Conservation (phyloP, 1,140 invertebrate species). For the Drosophila watanabei region DNA sequence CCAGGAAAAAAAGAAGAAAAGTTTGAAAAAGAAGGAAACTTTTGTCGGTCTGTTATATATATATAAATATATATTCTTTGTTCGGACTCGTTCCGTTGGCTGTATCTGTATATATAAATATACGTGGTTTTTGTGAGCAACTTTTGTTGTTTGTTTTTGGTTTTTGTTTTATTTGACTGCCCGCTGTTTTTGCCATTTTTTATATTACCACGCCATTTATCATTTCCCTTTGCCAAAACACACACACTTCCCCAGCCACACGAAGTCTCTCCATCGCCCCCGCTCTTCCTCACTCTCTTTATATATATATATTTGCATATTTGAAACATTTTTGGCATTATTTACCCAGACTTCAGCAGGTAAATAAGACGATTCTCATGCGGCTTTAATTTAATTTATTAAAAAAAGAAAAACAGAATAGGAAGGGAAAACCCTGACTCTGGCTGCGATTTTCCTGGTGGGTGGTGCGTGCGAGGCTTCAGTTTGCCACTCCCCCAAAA, state of each 20-base stretch:
- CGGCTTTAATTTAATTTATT: slow-evolving; percentile 84
- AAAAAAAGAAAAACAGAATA: slow-evolving; percentile 54
- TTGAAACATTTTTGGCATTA: slow-evolving; percentile 58
- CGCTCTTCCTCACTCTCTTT: slow-evolving; percentile 15
- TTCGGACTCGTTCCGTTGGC: slow-evolving; percentile 47
- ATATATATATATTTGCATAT: slow-evolving; percentile 55
- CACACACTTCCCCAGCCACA: slow-evolving; percentile 47
- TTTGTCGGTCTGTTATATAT: slow-evolving; percentile 46
- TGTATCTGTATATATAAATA: slow-evolving; percentile 35
- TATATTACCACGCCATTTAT: slow-evolving; percentile 85
- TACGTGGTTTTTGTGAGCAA: slow-evolving; percentile 37
- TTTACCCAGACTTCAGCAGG: slow-evolving; percentile 54
- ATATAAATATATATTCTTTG: slow-evolving; percentile 43
- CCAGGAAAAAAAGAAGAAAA: slow-evolving; percentile 48
- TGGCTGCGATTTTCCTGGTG: slow-evolving; percentile 48
- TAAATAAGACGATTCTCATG: slow-evolving; percentile 78
- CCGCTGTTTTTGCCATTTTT: slow-evolving; percentile 82
- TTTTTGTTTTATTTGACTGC: slow-evolving; percentile 67
- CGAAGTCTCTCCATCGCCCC: not conserved
- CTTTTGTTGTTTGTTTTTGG: slow-evolving; percentile 39
- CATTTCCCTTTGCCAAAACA: slow-evolving; percentile 78
- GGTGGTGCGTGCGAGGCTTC: slow-evolving; percentile 62
- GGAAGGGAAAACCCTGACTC: slow-evolving; percentile 23
- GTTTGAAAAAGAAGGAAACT: slow-evolving; percentile 63
- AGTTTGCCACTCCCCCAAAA: slow-evolving; percentile 61